phyloP scores from a whole-genome alignment of 2,113 vertebrate genomes.

The Lethenteron camtschaticum region DNA sequence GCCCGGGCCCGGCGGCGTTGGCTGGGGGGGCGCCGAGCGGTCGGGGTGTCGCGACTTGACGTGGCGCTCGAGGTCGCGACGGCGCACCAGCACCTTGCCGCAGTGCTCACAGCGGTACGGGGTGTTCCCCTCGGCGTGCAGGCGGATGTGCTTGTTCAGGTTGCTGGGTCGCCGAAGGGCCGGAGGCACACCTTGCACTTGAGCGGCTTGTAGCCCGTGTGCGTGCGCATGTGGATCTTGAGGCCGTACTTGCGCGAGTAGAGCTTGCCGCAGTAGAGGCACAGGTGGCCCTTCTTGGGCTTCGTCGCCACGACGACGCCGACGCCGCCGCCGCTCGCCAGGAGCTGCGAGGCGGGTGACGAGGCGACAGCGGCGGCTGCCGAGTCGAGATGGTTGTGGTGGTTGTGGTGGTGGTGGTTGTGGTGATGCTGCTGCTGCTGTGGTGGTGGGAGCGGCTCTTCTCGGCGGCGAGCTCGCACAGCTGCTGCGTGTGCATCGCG shows the following conservation, averaged over 20 bases:
- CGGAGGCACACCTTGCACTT: slow-evolving; percentile 93
- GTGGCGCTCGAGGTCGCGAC: slow-evolving; percentile 79
- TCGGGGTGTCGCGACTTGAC: slow-evolving; percentile 88
- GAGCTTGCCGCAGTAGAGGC: slow-evolving; percentile 84
- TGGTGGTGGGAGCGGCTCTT: slow-evolving; percentile 45
- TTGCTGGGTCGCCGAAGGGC: slow-evolving; percentile 97
- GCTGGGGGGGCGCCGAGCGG: slow-evolving; percentile 37
- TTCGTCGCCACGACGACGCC: slow-evolving; percentile 44
- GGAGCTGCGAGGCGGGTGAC: neutral
- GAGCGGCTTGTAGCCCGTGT: slow-evolving; percentile 92
- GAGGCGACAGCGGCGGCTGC: too few species aligned
- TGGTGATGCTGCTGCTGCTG: neutral
- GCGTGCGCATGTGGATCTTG: slow-evolving; percentile 98
- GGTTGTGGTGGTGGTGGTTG: too few species aligned
- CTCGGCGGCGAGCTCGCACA: slow-evolving; percentile 56
- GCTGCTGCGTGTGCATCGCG: slow-evolving; percentile 76
- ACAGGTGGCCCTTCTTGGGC: slow-evolving; percentile 72
- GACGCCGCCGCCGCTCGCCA: neutral
- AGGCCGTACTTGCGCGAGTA: slow-evolving; percentile 98
- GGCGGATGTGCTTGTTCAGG: slow-evolving; percentile 90
- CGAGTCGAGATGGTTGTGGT: slow-evolving; percentile 10
- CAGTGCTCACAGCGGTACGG: slow-evolving; percentile 96
- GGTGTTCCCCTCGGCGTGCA: slow-evolving; percentile 90
- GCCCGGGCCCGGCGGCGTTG: slow-evolving; percentile 28
- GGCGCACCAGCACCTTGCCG: slow-evolving; percentile 79